Conservation (phyloP, 2,113 vertebrate species). For the Tonatia bakeri region DNA sequence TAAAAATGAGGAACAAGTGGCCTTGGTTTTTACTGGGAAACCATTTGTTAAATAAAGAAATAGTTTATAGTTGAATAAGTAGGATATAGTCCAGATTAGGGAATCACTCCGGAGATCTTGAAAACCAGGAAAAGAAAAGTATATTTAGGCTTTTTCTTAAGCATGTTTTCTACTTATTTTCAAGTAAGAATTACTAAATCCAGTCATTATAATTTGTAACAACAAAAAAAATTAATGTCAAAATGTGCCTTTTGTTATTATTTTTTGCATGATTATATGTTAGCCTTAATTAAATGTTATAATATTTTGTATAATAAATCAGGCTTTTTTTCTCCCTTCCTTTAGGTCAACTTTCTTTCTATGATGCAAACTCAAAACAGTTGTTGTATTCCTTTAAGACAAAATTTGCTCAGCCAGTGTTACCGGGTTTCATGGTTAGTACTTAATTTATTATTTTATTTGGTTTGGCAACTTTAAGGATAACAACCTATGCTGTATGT, state of each 20-base stretch:
- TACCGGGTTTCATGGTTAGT: constrained; percentile 95
- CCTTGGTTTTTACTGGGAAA: neutral
- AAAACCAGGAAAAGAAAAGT: neutral
- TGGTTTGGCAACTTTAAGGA: constrained; percentile 24
- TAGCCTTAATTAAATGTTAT: neutral
- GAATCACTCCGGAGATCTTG: neutral
- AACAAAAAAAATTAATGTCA: neutral
- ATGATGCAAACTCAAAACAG: constrained; percentile 88
- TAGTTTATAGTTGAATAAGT: neutral
- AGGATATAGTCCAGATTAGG: neutral
- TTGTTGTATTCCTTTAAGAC: constrained; percentile 91
- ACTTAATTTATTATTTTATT: constrained; percentile 37
- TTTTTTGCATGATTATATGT: constrained; percentile 3
- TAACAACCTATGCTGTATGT: neutral
- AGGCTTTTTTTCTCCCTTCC: neutral
- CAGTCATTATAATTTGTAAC: neutral
- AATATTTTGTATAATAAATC: constrained; percentile 31
- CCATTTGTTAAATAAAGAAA: constrained; percentile 11
- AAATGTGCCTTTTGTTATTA: neutral
- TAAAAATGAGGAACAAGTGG: neutral
- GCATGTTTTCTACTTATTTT: neutral
- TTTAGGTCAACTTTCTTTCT: constrained; percentile 91
- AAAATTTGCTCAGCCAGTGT: constrained; percentile 91
- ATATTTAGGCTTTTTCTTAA: constrained; percentile 13
- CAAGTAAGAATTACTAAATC: constrained; percentile 8